Evolutionary conservation across 2,797 vertebrate species (phyloP).

Genomic region (Thaleichthys pacificus): DNA sequence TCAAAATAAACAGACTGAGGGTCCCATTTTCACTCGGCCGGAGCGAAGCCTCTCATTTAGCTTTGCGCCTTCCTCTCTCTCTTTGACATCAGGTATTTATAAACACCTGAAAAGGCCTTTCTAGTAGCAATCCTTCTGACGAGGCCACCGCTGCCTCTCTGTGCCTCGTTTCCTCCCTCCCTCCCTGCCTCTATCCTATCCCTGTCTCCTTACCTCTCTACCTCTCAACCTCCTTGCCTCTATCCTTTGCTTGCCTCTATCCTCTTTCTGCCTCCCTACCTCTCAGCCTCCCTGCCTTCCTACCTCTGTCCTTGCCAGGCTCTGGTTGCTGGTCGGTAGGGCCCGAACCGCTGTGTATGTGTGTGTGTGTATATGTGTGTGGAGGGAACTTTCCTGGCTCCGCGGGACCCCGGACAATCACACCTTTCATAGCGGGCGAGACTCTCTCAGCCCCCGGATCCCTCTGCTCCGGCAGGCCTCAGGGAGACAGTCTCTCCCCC

Average conservation of each 20-base stretch:
- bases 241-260: conserved; percentile 11
- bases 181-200: conserved; percentile 13
- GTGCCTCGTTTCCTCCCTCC: not conserved
- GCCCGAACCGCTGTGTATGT: conserved; percentile 60
- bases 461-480: conserved; percentile 52
- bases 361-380: too few species aligned
- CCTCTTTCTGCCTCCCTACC: conserved; percentile 1
- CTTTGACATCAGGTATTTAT: conserved; percentile 68
- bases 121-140: conserved; percentile 52
- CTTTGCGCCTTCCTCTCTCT: conserved; percentile 6
- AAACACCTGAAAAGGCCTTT: conserved; percentile 64
- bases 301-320: conserved; percentile 17
- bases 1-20: conserved; percentile 76
- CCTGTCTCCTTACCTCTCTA: not conserved
- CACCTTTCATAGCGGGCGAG: conserved; percentile 78
- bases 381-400: conserved; percentile 83
- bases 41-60: conserved; percentile 20
- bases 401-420: conserved; percentile 73
- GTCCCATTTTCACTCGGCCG: conserved; percentile 63
- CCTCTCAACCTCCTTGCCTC: conserved; percentile 2
- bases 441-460: conserved; percentile 63
- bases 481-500: conserved; percentile 39
- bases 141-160: conserved; percentile 48
- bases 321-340: conserved; percentile 72
- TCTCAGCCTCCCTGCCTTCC: not conserved